phyloP scores from a whole-genome alignment of 2,113 vertebrate genomes.

The Xiphophorus hellerii region DNA sequence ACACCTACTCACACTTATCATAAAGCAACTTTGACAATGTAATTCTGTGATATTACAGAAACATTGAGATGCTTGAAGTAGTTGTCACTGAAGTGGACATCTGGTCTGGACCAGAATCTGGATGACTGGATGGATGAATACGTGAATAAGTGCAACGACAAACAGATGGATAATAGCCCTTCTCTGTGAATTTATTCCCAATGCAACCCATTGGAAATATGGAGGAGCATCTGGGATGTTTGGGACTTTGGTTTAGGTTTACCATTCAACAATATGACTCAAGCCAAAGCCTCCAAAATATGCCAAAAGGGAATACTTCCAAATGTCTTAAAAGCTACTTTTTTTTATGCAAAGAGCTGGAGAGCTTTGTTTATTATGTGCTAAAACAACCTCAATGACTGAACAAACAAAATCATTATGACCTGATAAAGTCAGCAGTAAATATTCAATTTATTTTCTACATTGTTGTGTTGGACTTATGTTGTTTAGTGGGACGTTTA shows the following conservation, averaged over 20 bases:
- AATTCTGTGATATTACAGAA: background rate
- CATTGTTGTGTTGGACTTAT: no score
- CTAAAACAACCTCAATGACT: background rate
- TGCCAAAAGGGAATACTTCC: background rate
- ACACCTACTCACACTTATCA: background rate
- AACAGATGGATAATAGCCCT: conserved; percentile 61
- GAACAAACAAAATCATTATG: no score
- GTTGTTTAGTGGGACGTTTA: background rate
- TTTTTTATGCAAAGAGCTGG: background rate
- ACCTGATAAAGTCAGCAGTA: no score
- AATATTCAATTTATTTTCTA: background rate
- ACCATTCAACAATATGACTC: background rate
- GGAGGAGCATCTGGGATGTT: conserved; percentile 28
- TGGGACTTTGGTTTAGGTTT: conserved; percentile 7
- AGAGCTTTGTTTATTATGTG: background rate
- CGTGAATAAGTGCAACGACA: conserved; percentile 13
- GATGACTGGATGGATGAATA: conserved; percentile 22
- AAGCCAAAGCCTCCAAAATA: background rate
- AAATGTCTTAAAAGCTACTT: background rate
- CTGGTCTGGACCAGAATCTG: conserved; percentile 14
- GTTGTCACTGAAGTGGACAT: conserved; percentile 27
- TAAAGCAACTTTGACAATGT: background rate
- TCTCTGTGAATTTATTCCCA: conserved; percentile 42
- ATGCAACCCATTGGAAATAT: conserved; percentile 16
- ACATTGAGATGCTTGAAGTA: conserved; percentile 9